Base-by-base conservation (phyloP, 1,140 invertebrate species). In the Drosophila paulistorum region DNA sequence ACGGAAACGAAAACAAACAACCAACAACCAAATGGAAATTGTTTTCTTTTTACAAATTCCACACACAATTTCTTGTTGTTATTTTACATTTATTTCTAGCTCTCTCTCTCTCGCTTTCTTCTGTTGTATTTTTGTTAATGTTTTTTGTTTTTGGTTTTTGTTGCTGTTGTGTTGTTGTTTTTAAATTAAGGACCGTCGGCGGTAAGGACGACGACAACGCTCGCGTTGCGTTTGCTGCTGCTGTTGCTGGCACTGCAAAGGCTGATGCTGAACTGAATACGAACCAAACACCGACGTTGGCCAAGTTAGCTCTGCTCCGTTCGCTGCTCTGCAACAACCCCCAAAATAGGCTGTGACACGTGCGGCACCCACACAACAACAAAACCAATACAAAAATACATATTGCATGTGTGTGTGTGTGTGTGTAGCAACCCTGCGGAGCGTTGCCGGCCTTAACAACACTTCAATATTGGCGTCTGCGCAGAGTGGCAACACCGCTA, bases 261-360 rank as follows among this genome's bases (percentile, higher is more conserved):
- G 85, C 75, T 86, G 79, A 85, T 86, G 83, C 83, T 86, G 83
- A 86, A 86, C 83, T 86, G 58, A 78, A 76, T 35, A n/a, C 65
- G 42, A 62, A 65, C 65, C 54, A 74, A 63, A 55, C 65, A 68
- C 68, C 55, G 48, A 37, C 77, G 59, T 72, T 77, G 68, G 59
- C 83, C 79, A 86, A 82, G 83, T 86, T 65, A 72, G 57, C 82
- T 86, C 51, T 65, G 35, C 45, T 58, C 26, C 37, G 35, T 10
- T 35, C 33, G 14, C 45, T 30, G 9, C 20, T 30, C 14, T 39
- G 42, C 35, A 68, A 42, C 78, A 71, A 68, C 79, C 73, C 74
- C 57, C 51, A 39, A 63, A 7, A 23, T 13, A 13, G 20, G 48
- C 37, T 51, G 17, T 39, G 74, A 57, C 74, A 77, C 74, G 74